phyloP scores from a whole-genome alignment of 2,888 invertebrate genomes.

The Tetramorium bicarinatum region DNA sequence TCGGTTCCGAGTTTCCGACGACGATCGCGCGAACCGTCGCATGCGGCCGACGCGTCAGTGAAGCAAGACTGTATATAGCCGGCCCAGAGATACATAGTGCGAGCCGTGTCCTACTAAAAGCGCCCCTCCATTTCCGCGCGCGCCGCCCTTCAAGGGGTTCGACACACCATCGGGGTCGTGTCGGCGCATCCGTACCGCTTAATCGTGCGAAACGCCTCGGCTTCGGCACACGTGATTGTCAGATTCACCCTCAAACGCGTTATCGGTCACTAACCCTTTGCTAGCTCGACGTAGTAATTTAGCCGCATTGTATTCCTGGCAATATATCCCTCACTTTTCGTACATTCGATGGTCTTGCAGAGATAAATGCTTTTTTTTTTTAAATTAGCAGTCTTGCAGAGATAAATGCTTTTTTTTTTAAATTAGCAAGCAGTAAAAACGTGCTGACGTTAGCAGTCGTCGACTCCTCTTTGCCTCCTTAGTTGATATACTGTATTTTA shows the following conservation, averaged over 20 bases:
- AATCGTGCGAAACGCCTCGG: slow-evolving; percentile 30
- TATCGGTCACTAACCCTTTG: background rate
- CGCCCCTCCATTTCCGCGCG: slow-evolving; percentile 68
- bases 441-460: background rate
- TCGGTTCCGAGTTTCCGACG: background rate
- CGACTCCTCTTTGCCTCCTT: background rate
- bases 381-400: background rate
- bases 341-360: background rate
- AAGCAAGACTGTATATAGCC: slow-evolving; percentile 82
- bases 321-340: background rate
- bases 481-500: slow-evolving; percentile 6
- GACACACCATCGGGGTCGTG: slow-evolving; percentile 33
- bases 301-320: background rate
- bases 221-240: slow-evolving; percentile 24
- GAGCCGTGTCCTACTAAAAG: slow-evolving; percentile 75
- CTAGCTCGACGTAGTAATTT: background rate
- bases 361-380: background rate
- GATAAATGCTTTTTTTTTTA: background rate
- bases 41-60: slow-evolving; percentile 72
- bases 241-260: slow-evolving; percentile 17
- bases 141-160: slow-evolving; percentile 61
- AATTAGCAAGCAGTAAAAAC: background rate
- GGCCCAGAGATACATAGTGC: slow-evolving; percentile 76
- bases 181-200: slow-evolving; percentile 35
- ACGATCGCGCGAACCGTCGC: slow-evolving; percentile 39